A percentile compares a stretch with the other conserved stretches of the same genome.
Evolutionary conservation across 2,113 vertebrate species (phyloP).

Genomic region (Sebastes schlegelii): DNA sequence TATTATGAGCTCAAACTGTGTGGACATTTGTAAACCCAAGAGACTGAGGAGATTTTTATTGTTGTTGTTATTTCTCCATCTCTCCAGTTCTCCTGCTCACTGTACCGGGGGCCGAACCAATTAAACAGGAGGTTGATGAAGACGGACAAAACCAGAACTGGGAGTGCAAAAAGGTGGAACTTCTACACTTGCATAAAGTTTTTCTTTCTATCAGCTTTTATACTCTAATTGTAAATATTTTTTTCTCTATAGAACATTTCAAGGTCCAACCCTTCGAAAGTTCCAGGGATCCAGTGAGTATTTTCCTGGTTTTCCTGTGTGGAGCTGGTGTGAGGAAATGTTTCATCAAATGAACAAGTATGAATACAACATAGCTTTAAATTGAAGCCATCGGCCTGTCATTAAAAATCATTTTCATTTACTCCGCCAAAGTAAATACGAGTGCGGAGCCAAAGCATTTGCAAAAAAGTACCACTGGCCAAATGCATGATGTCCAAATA

Average conservation of each 20-base stretch:
- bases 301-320: constrained; percentile 5
- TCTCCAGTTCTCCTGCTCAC: constrained; percentile 90
- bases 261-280: constrained; percentile 92
- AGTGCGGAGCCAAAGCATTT: constrained; percentile 24
- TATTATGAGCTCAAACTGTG: constrained; percentile 35
- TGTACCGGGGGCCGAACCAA: constrained; percentile 92
- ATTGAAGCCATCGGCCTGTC: constrained; percentile 32
- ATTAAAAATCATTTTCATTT: constrained; percentile 26
- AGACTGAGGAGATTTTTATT: constrained; percentile 28
- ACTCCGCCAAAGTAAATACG: constrained; percentile 7
- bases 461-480: constrained; percentile 25
- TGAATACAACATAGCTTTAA: constrained; percentile 31
- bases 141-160: constrained; percentile 87
- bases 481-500: constrained; percentile 42
- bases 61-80: neutral
- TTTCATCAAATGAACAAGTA: neutral
- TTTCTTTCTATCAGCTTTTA: neutral
- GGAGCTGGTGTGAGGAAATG: neutral
- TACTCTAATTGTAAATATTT: neutral
- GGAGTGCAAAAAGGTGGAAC: constrained; percentile 91
- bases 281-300: constrained; percentile 98
- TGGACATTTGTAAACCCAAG: constrained; percentile 35
- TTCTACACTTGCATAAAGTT: neutral
- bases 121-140: constrained; percentile 87
- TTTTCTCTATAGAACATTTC: constrained; percentile 83